Evolutionary conservation across 1,140 invertebrate species (phyloP).

Genomic region (Mycetomoellerius zeteki): DNA sequence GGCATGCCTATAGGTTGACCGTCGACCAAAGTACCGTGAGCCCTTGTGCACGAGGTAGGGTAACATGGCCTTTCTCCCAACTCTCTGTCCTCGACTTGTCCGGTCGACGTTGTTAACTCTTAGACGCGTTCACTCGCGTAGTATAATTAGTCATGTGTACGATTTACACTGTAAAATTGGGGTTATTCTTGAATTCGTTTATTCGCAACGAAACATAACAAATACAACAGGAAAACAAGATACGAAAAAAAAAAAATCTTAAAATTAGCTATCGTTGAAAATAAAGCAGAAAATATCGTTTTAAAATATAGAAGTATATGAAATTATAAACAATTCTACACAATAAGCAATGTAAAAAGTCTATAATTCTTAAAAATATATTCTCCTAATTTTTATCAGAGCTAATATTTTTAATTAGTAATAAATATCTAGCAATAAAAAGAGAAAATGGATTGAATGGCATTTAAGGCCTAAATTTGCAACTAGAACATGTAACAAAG

Average conservation of each 20-base stretch:
- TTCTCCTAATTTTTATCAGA: background rate
- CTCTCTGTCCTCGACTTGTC: background rate
- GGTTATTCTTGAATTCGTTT: background rate
- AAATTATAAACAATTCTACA: too few species aligned
- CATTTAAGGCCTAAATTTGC: constrained; percentile 1
- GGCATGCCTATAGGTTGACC: constrained; percentile 64
- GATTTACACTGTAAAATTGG: background rate
- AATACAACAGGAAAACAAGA: background rate
- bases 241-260: background rate
- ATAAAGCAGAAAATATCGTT: too few species aligned
- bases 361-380: too few species aligned
- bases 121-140: background rate
- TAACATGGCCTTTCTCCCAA: background rate
- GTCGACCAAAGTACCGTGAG: constrained; percentile 52
- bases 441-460: background rate
- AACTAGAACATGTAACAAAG: background rate
- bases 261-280: background rate
- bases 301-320: too few species aligned
- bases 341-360: too few species aligned
- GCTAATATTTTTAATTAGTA: constrained; percentile 7
- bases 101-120: constrained; percentile 33
- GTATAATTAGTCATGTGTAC: constrained; percentile 29
- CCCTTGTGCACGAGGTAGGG: background rate
- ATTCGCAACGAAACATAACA: background rate
- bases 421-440: too few species aligned